Conservation (phyloP, 2,888 invertebrate genomes). For the Eustalomyia histrio region DNA sequence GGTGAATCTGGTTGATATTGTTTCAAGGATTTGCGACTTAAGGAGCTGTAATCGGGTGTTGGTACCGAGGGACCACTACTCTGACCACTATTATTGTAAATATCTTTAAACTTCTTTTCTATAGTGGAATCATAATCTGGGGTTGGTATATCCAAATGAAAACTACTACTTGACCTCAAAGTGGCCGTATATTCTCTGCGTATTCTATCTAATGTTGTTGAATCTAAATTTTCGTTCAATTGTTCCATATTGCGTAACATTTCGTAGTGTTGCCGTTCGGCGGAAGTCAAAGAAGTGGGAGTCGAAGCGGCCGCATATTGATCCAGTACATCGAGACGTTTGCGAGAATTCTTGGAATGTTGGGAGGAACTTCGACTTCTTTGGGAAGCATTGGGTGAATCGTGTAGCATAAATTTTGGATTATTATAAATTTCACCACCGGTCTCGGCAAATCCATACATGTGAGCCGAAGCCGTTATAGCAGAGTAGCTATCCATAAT, state of each 20-base stretch:
- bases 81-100: conserved; percentile 77
- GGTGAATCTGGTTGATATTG: conserved; percentile 79
- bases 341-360: conserved; percentile 72
- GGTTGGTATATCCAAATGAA: conserved; percentile 76
- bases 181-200: conserved; percentile 78
- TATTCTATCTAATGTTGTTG: conserved; percentile 85
- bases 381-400: conserved; percentile 76
- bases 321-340: conserved; percentile 75
- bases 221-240: conserved; percentile 81
- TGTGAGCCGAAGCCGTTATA: conserved; percentile 71
- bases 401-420: conserved; percentile 77
- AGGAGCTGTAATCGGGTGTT: conserved; percentile 79
- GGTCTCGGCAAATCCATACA: conserved; percentile 75
- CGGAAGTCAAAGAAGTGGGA: conserved; percentile 75
- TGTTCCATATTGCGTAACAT: conserved; percentile 77
- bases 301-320: conserved; percentile 77
- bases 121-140: conserved; percentile 79
- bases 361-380: conserved; percentile 73
- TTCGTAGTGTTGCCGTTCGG: conserved; percentile 76
- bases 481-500: conserved; percentile 70
- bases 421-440: conserved; percentile 78
- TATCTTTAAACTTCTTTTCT: conserved; percentile 78
- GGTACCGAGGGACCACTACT: conserved; percentile 78
- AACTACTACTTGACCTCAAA: conserved; percentile 65
- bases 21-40: conserved; percentile 77